These are phyloP conservation scores for Sebastiscus albofasciatus DNA, from an alignment of 2,797 vertebrate species.

Conservation along the genomic window DNA sequence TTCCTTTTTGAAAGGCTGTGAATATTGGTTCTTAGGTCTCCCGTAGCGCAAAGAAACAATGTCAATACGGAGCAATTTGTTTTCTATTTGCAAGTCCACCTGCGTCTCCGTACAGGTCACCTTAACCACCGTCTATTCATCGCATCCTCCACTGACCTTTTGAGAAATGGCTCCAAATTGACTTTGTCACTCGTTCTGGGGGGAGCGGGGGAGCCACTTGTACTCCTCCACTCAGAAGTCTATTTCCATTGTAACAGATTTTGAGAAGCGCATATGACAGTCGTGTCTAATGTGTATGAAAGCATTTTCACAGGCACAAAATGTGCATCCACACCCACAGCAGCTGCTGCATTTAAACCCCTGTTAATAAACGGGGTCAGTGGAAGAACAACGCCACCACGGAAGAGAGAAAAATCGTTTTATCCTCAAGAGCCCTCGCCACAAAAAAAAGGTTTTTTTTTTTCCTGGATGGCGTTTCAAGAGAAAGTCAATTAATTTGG, in stretches of 20 bases:
- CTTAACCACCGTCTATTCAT: constrained; percentile 47
- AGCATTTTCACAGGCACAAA: constrained; percentile 17
- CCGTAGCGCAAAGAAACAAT: constrained; percentile 45
- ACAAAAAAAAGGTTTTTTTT: neutral
- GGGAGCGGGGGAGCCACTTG: neutral
- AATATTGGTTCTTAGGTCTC: constrained; percentile 48
- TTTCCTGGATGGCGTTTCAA: neutral
- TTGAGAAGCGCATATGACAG: neutral
- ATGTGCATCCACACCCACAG: constrained; percentile 7
- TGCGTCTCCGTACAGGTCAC: constrained; percentile 62
- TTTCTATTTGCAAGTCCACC: constrained; percentile 80
- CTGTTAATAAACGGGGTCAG: constrained; percentile 45
- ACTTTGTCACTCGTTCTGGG: constrained; percentile 47
- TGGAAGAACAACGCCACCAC: constrained; percentile 1
- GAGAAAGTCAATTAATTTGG: constrained; percentile 1
- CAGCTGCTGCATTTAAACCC: constrained; percentile 12
- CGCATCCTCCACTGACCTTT: constrained; percentile 59
- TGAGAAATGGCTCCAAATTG: constrained; percentile 63
- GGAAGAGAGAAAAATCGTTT: constrained; percentile 1
- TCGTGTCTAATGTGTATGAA: constrained; percentile 7
- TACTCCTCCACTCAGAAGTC: neutral
- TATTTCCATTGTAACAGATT: constrained; percentile 31
- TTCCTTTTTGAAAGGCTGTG: constrained; percentile 50
- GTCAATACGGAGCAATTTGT: constrained; percentile 72
- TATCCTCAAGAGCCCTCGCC: constrained; percentile 10